Base-by-base conservation (phyloP, 2,888 invertebrate genomes). In the Pachymerium ferrugineum region DNA sequence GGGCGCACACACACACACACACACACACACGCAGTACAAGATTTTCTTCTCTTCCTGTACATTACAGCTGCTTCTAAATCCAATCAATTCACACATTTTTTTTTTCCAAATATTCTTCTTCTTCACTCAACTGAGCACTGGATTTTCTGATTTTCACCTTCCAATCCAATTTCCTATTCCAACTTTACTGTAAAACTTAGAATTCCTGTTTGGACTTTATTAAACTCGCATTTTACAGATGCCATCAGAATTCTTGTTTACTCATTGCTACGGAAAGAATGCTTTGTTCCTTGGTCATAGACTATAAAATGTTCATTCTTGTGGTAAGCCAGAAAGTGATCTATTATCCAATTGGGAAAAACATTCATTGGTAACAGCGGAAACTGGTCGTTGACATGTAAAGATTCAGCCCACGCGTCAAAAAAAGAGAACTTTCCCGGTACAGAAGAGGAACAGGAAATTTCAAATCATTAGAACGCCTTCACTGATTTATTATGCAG, bases 361-460 rank as follows among this genome's bases (percentile, higher is more conserved):
- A 47, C 47, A 47, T 47, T 47, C 47, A 47, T 47, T 47, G 47
- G 19, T 5, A 47, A 47, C 47, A 47, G 47, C 47, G 47, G 47
- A 47, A 47, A 47, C 47, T 47, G 47, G 47, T 47, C 47, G 47
- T 47, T 47, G 47, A 47, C 47, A 47, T 47, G 42, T 42, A 42
- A 42, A 47, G 47, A 47, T 12, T 47, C 19, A 19, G 22, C 16
- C 47, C 47, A 47, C 19, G 47, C 16, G 19, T 22, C 47, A 47
- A 47, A 47, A 47, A 47, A 47, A 47, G 47, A 22, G n/a, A 47
- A 22, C 47, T 47, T 47, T 16, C 47, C 22, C 47, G 8, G 16
- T 0, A 19, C 19, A 47, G 19, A 47, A 22, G 8, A 19, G 47
- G 47, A 47, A 47, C n/a, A 47, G 47, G 22, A 47, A 19, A 47